These are phyloP conservation scores for Drosophila sproati DNA, from an alignment of 1,140 invertebrate genomes.

Conservation along the genomic window DNA sequence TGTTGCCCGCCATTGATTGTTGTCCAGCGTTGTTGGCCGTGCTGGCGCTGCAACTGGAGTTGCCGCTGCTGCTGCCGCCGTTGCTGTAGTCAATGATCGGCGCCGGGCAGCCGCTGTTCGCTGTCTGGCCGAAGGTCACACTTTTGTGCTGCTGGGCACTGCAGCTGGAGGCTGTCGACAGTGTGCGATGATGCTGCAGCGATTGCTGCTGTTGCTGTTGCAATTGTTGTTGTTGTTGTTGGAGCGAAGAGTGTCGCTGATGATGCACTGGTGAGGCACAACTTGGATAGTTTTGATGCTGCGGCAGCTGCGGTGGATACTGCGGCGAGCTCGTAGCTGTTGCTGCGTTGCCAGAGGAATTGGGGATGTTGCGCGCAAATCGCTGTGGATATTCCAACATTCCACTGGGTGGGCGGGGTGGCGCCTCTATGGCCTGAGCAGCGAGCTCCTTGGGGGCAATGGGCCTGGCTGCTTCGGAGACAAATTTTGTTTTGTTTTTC, in stretches of 20 bases:
- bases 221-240: slow-evolving; percentile 61
- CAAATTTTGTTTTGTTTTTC: slow-evolving; percentile 9
- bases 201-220: slow-evolving; percentile 59
- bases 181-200: slow-evolving; percentile 78
- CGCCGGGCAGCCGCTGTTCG: slow-evolving; percentile 40
- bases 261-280: slow-evolving; percentile 73
- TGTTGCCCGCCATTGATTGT: slow-evolving; percentile 85
- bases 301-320: slow-evolving; percentile 73
- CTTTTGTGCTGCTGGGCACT: slow-evolving; percentile 84
- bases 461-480: slow-evolving; percentile 31
- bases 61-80: slow-evolving; percentile 79
- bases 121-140: slow-evolving; percentile 82
- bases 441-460: slow-evolving; percentile 3
- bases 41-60: slow-evolving; percentile 73
- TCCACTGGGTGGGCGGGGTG: slow-evolving; percentile 63
- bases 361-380: slow-evolving; percentile 84
- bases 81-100: slow-evolving; percentile 69
- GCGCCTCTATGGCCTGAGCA: slow-evolving; percentile 58
- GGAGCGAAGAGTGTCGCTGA: slow-evolving; percentile 72
- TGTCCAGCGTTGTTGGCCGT: slow-evolving; percentile 76
- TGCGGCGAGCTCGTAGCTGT: slow-evolving; percentile 54
- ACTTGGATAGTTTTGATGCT: slow-evolving; percentile 67
- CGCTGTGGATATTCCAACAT: slow-evolving; percentile 85
- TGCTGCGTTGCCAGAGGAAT: slow-evolving; percentile 74
- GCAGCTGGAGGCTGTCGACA: slow-evolving; percentile 82